phyloP scores from a whole-genome alignment of 2,113 vertebrate species.

The Delphinapterus leucas region DNA sequence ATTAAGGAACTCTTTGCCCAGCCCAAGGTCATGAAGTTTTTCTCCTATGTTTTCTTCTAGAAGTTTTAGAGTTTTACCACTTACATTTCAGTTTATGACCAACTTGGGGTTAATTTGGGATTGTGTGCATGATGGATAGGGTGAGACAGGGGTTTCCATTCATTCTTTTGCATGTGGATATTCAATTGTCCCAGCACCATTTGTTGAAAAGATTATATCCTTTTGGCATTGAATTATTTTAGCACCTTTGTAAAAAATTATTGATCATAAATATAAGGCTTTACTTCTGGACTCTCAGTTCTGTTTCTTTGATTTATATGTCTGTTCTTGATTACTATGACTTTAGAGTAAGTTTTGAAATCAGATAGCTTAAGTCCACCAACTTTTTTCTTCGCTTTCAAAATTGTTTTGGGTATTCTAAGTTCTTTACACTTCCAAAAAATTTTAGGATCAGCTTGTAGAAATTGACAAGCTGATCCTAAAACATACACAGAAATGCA shows the following conservation, averaged over 20 bases:
- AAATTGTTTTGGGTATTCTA: background rate
- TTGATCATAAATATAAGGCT: background rate
- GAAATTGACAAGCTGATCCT: background rate
- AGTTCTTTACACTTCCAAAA: background rate
- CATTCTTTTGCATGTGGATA: background rate
- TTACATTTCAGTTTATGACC: background rate
- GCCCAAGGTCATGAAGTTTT: background rate
- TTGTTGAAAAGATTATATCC: background rate
- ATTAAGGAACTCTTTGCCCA: background rate
- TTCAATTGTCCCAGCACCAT: background rate
- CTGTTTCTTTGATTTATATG: background rate
- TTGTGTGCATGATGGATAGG: background rate
- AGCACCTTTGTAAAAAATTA: background rate
- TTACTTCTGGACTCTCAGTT: background rate
- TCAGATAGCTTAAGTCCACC: background rate
- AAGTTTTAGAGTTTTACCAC: background rate
- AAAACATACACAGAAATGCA: background rate
- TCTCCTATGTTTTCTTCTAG: background rate
- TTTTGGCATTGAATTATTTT: background rate
- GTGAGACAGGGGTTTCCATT: background rate
- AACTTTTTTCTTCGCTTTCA: background rate
- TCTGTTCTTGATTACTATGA: background rate
- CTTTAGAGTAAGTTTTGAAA: background rate
- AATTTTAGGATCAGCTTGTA: background rate
- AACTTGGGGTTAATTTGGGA: background rate